Conservation (phyloP, 2,797 vertebrate species). For the Phylloscopus collybita region DNA sequence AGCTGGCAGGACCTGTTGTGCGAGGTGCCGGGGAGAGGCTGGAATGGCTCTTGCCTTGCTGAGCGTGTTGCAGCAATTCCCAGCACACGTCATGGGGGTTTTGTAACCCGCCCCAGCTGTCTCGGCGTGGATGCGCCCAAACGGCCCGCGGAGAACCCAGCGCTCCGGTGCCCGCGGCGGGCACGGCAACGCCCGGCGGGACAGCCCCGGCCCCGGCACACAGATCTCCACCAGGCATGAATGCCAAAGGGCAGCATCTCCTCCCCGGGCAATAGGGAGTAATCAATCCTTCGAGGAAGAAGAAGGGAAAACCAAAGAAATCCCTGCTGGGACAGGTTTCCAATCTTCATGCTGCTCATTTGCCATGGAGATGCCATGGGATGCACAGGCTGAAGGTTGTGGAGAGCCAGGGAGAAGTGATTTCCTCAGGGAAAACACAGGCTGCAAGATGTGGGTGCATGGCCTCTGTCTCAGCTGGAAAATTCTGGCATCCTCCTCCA, state of each 20-base stretch:
- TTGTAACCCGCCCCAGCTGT: conserved; percentile 41
- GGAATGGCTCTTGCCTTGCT: background rate
- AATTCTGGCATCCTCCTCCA: background rate
- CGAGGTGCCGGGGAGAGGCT: conserved; percentile 34
- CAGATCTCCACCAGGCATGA: fast-evolving
- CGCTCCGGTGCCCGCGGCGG: background rate
- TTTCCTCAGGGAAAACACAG: background rate
- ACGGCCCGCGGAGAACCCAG: background rate
- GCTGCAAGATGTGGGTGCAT: background rate
- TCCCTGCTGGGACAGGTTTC: fast-evolving
- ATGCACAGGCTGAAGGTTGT: fast-evolving
- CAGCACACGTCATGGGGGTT: conserved; percentile 26
- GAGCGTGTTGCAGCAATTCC: conserved; percentile 56
- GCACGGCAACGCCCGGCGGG: fast-evolving
- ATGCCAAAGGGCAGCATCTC: background rate
- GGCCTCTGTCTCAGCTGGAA: fast-evolving
- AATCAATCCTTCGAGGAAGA: background rate
- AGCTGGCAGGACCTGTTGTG: conserved; percentile 62
- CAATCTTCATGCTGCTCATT: background rate
- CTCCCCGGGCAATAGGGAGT: background rate
- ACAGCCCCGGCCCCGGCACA: fast-evolving
- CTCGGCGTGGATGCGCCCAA: background rate
- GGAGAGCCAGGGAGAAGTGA: fast-evolving
- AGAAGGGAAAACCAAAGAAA: background rate
- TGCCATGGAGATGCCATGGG: background rate